Percentiles rank a stretch among this genome's conserved stretches.
phyloP scores from a whole-genome alignment of 2,797 vertebrate species.

The Fratercula arctica region DNA sequence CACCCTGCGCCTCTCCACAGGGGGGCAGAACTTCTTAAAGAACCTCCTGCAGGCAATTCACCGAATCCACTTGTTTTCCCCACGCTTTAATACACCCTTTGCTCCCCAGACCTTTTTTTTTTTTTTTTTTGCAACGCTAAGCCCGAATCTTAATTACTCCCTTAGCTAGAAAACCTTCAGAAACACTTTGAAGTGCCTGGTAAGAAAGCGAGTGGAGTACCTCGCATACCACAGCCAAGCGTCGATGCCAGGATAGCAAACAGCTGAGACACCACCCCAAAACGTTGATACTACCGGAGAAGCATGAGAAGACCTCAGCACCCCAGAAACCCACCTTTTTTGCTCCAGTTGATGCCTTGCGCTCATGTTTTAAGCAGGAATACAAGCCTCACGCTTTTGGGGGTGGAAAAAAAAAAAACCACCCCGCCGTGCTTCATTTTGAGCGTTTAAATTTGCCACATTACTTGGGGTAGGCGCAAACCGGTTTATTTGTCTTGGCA shows the following conservation, averaged over 20 bases:
- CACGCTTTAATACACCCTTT: neutral
- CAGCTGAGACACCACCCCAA: neutral
- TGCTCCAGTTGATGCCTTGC: neutral
- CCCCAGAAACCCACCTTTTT: neutral
- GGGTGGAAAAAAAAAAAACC: neutral
- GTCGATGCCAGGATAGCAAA: neutral
- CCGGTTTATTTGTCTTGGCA: neutral
- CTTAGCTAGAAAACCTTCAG: neutral
- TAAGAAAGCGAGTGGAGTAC: neutral
- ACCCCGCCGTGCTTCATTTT: neutral
- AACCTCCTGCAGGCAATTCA: neutral
- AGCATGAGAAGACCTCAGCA: neutral
- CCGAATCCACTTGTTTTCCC: neutral
- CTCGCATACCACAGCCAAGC: fast-evolving
- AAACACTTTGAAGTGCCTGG: fast-evolving
- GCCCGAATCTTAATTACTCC: neutral
- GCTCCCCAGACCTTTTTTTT: neutral
- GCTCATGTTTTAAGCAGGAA: fast-evolving
- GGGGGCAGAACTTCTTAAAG: neutral
- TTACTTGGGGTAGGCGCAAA: neutral
- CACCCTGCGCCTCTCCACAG: fast-evolving
- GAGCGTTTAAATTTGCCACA: neutral
- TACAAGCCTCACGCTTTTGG: neutral
- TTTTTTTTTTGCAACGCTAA: neutral
- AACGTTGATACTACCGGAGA: neutral